Percentiles rank a stretch among this genome's conserved stretches.
Evolutionary conservation across 2,797 vertebrate genomes (phyloP).

Genomic region (Poeciliopsis turneri): DNA sequence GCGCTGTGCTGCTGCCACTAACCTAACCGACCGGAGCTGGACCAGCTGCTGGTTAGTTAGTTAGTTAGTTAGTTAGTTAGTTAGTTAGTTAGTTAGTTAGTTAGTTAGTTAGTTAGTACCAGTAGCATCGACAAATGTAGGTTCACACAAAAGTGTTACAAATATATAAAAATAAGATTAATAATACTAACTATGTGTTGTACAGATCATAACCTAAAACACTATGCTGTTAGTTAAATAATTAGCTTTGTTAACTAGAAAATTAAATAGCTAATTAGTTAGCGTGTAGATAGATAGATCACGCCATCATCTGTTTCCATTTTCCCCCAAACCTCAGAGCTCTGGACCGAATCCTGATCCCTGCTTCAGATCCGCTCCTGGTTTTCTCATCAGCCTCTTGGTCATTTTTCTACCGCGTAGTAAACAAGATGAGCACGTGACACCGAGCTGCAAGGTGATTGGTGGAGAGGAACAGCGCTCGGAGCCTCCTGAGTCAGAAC

Average conservation of each 20-base stretch:
- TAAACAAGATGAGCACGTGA: slow-evolving; percentile 83
- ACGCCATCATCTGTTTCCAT: not conserved
- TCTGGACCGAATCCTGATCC: not conserved
- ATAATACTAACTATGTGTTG: too few species aligned
- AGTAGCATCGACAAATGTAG: too few species aligned
- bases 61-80: not conserved
- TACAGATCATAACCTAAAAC: too few species aligned
- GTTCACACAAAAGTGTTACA: too few species aligned
- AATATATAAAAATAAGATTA: too few species aligned
- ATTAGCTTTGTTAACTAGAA: too few species aligned
- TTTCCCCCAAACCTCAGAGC: not conserved
- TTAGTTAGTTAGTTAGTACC: not conserved
- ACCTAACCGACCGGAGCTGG: not conserved
- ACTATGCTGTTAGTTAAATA: too few species aligned
- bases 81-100: too few species aligned
- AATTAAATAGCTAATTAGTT: too few species aligned
- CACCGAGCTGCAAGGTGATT: slow-evolving; percentile 61
- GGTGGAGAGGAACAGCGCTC: slow-evolving; percentile 63
- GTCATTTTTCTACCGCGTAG: slow-evolving; percentile 62
- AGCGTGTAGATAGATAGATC: not conserved
- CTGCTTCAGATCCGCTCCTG: slow-evolving; percentile 21
- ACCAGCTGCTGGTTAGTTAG: too few species aligned
- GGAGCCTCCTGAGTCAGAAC: slow-evolving; percentile 57
- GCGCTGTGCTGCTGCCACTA: slow-evolving; percentile 79
- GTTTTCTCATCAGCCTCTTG: slow-evolving; percentile 52